A percentile compares a stretch with the other conserved stretches of the same genome.
Evolutionary conservation across 2,113 vertebrate genomes (phyloP).

Genomic region (Canis aureus): DNA sequence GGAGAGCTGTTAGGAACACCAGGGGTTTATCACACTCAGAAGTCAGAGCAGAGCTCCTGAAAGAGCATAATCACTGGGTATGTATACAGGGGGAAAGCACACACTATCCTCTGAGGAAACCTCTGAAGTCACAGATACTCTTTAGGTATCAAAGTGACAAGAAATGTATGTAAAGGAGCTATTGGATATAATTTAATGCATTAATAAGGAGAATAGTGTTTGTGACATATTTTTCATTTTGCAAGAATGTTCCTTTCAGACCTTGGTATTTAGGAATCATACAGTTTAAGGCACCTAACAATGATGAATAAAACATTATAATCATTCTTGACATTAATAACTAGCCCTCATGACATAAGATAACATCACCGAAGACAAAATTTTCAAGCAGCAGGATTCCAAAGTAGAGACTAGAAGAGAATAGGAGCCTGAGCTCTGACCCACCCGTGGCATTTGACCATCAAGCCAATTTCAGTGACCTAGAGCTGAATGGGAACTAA

Average conservation of each 20-base stretch:
- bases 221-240: not conserved
- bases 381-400: not conserved
- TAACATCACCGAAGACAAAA: not conserved
- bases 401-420: too few relatives aligned
- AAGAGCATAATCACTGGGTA: not conserved
- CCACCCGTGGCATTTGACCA: not conserved
- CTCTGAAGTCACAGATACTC: not conserved
- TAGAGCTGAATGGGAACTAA: not conserved
- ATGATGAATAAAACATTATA: not conserved
- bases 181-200: not conserved
- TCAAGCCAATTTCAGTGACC: not conserved
- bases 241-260: not conserved
- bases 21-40: not conserved
- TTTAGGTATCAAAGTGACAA: not conserved
- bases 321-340: not conserved
- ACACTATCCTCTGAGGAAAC: not conserved
- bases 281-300: not conserved
- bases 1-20: not conserved
- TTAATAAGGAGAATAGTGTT: not conserved
- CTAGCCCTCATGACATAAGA: not conserved
- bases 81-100: too few relatives aligned
- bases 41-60: not conserved
- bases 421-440: not conserved
- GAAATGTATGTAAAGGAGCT: not conserved
- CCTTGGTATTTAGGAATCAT: not conserved